A percentile compares a stretch with the other conserved stretches of the same genome.
Evolutionary conservation across 92 coral and sea anemone species (phyloP).

Genomic region (Epizoanthus ramosus): DNA sequence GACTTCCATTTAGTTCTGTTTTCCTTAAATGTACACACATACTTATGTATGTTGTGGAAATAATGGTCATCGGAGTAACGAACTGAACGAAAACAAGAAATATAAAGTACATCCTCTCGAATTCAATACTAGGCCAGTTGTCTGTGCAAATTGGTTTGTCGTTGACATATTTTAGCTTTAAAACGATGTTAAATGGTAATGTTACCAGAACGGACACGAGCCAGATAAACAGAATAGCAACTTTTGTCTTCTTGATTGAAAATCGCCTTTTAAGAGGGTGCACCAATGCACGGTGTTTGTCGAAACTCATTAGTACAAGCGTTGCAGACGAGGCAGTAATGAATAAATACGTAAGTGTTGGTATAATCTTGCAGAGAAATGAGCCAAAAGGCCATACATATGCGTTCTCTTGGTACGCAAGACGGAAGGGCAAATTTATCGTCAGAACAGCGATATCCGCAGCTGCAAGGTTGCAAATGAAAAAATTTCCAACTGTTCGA

Average conservation of each 20-base stretch:
- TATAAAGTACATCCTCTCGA: constrained; percentile 76
- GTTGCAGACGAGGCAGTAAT: constrained; percentile 92
- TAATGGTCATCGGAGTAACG: constrained; percentile 71
- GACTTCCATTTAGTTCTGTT: constrained; percentile 11
- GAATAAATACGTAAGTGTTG: constrained; percentile 77
- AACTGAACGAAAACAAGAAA: constrained; percentile 75
- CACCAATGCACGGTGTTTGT: constrained; percentile 70
- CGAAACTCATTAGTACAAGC: constrained; percentile 70
- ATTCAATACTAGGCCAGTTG: constrained; percentile 75
- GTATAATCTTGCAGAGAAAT: constrained; percentile 81
- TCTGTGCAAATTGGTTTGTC: constrained; percentile 80
- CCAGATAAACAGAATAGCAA: constrained; percentile 65
- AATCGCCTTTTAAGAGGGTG: constrained; percentile 66
- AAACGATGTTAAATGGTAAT: constrained; percentile 73
- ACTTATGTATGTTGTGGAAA: constrained; percentile 64
- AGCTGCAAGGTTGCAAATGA: constrained; percentile 88
- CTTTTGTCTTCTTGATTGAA: constrained; percentile 63
- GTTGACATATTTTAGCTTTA: constrained; percentile 51
- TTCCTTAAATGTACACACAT: constrained; percentile 63
- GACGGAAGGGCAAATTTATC: constrained; percentile 81
- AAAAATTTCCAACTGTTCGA: constrained; percentile 75
- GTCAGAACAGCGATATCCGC: constrained; percentile 90
- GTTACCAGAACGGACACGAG: constrained; percentile 56
- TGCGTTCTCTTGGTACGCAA: constrained; percentile 89
- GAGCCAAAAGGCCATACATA: constrained; percentile 92